Evolutionary conservation across 2,797 vertebrate species (phyloP), one percentile per base, ranked within the genome.

Genomic region (Myotis pilosus): DNA sequence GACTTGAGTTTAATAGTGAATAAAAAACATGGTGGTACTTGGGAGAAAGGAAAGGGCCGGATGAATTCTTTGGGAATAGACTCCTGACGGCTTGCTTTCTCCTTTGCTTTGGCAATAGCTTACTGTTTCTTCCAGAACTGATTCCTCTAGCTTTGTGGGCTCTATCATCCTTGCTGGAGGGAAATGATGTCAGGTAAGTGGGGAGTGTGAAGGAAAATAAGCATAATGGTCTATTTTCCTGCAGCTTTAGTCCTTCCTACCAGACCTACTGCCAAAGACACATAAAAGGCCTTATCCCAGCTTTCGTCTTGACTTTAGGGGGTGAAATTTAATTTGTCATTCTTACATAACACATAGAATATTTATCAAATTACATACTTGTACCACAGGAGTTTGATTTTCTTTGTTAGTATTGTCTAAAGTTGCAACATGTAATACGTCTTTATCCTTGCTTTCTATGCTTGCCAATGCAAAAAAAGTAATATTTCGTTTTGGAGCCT

Each of bases 401-500:
- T 89, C 66, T 92, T 94, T 85, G 66, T 96, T 96, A 87, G 72
- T 94, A 79, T 93, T 87, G 78, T 96, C 89, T 93, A 86, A 91
- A 94, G 41, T 96, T 94, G 91, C 62, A 82, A 38, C 47, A 78
- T 76, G 36, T 90, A 88, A 92, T 92, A 86, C 71, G 22, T 89
- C 83, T 87, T 30, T 91, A 33, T 87, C 85, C 41, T 92, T 92
- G 57, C 87, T 95, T 93, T 96, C 76, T 92, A 83, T 95, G 84
- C 17, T 47, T 95, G 92, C 80, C 90, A 96, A 30, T 88, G 91
- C 16, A 91, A 72, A 87, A 92, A 91, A 93, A 82, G 20, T 36
- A 91, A 68, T 83, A 68, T 92, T 93, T 97, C 69, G 51, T 96
- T 95, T 91, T 96, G 90, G 74, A 96, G 66, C 60, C 78, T 93